Evolutionary conservation across 2,888 invertebrate genomes (phyloP).

Genomic region (Anoplius nigerrimus): DNA sequence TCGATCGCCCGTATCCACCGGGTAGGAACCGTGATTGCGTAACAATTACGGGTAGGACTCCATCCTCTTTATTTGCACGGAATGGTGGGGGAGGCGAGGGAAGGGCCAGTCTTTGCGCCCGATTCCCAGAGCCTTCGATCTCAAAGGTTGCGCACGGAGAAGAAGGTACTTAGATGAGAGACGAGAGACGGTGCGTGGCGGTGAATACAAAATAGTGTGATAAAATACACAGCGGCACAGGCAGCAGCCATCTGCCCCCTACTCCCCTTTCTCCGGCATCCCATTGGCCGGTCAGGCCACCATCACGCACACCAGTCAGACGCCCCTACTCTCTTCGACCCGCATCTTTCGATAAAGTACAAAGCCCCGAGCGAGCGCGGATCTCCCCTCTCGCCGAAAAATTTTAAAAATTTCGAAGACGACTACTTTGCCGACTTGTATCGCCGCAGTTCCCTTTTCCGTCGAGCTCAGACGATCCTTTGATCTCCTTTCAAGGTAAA

Average conservation of each 20-base stretch:
- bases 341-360: conserved; percentile 8
- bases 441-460: not conserved
- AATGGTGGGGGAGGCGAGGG: no score
- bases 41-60: not conserved
- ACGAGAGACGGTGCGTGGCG: conserved; percentile 52
- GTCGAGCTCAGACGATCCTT: conserved; percentile 6
- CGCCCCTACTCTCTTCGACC: not conserved
- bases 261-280: not conserved
- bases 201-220: conserved; percentile 62
- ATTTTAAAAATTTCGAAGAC: conserved; percentile 22
- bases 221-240: conserved; percentile 49
- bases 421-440: conserved; percentile 13
- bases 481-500: conserved; percentile 30
- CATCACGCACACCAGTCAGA: no score
- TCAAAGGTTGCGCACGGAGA: conserved; percentile 1
- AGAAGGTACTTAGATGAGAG: conserved; percentile 30
- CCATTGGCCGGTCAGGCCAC: no score
- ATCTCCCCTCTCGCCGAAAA: conserved; percentile 2
- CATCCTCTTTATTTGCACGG: not conserved
- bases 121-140: no score
- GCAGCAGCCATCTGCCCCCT: no score
- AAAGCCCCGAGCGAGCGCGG: conserved; percentile 17
- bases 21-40: not conserved
- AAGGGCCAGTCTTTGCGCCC: no score
- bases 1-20: no score